These are phyloP conservation scores for Neolamprologus caudopunctatus DNA, from an alignment of 2,113 vertebrate species.

Conservation along the genomic window DNA sequence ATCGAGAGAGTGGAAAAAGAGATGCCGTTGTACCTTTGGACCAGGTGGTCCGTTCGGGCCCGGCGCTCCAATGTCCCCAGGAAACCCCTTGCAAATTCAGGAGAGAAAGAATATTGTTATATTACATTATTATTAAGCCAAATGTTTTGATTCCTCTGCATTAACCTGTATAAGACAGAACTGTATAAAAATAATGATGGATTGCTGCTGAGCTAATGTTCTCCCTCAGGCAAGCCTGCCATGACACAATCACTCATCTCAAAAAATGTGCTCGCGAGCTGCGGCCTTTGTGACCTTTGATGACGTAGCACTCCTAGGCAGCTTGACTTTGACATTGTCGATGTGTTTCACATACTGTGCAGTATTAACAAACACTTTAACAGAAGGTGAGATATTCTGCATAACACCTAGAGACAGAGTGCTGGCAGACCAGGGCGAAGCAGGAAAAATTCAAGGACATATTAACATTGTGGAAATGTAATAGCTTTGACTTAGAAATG, in stretches of 20 bases:
- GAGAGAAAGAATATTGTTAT: neutral
- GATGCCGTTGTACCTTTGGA: slow-evolving; percentile 77
- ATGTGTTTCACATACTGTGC: neutral
- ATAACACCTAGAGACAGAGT: neutral
- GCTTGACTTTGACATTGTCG: neutral
- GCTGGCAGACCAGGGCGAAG: neutral
- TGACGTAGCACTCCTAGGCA: neutral
- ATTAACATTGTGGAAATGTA: neutral
- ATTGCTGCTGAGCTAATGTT: neutral
- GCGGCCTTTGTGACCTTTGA: neutral
- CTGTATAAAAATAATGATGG: slow-evolving; percentile 4
- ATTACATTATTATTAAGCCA: neutral
- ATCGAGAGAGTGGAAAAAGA: neutral
- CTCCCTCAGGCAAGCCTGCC: slow-evolving; percentile 9
- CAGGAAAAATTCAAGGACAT: neutral
- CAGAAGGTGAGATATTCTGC: neutral
- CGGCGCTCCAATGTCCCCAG: slow-evolving; percentile 92
- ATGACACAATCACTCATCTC: neutral
- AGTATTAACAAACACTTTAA: neutral
- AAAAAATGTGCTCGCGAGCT: neutral
- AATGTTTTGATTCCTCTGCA: neutral
- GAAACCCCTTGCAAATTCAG: slow-evolving; percentile 83
- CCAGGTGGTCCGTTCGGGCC: slow-evolving; percentile 91
- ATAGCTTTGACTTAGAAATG: neutral
- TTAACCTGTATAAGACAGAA: neutral